These are phyloP conservation scores for Drosophila rellima DNA, from an alignment of 2,888 invertebrate genomes.

Conservation along the genomic window DNA sequence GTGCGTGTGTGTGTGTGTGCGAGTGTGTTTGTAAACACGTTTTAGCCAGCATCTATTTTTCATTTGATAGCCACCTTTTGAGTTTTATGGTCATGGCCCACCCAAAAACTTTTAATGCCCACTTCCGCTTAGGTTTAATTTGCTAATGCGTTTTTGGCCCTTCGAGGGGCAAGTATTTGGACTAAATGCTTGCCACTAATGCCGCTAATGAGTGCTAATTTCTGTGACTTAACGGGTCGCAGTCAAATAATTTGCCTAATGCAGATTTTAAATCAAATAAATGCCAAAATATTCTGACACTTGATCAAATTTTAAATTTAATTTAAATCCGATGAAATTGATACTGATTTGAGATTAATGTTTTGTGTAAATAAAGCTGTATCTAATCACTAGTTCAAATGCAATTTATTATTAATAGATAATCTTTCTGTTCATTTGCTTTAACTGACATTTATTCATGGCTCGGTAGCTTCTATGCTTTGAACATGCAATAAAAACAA, in stretches of 20 bases:
- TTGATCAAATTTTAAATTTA: neutral
- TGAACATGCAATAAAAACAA: neutral
- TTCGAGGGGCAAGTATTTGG: slow-evolving; percentile 11
- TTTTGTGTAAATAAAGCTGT: neutral
- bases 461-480: neutral
- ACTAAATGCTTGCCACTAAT: slow-evolving; percentile 27
- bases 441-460: neutral
- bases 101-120: slow-evolving; percentile 66
- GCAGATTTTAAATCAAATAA: slow-evolving; percentile 9
- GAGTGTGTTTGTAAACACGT: slow-evolving; percentile 40
- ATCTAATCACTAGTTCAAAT: neutral
- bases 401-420: too few species aligned
- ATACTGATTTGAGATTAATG: neutral
- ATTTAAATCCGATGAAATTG: neutral
- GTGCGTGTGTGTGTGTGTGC: slow-evolving; percentile 5
- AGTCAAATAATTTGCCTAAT: slow-evolving; percentile 13
- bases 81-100: slow-evolving; percentile 48
- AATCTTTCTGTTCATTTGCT: neutral
- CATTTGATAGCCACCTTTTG: slow-evolving; percentile 63
- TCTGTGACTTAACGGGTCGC: slow-evolving; percentile 25
- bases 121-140: slow-evolving; percentile 65
- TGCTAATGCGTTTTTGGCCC: slow-evolving; percentile 69
- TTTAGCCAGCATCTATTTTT: slow-evolving; percentile 65
- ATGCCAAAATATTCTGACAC: neutral
- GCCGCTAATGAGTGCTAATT: slow-evolving; percentile 68